These are phyloP conservation scores for Archips xylosteana DNA, from an alignment of 2,888 invertebrate species.

Conservation along the genomic window DNA sequence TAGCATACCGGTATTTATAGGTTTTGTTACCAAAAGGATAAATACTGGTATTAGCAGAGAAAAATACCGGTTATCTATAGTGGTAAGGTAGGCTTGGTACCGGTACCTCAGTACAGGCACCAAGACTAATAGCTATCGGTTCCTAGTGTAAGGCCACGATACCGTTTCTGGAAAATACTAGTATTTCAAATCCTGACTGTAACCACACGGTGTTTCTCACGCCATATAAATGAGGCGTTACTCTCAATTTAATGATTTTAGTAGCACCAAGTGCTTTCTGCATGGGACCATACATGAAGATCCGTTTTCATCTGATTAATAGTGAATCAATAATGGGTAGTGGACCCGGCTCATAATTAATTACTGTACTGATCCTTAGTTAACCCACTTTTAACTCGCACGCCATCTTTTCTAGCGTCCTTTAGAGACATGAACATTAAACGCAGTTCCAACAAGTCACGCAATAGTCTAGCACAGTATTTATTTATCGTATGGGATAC, in stretches of 20 bases:
- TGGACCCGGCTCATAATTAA: constrained; percentile 1
- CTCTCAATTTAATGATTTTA: not conserved
- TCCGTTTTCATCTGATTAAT: constrained; percentile 9
- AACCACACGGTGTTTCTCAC: too few relatives aligned
- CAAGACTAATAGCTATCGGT: too few relatives aligned
- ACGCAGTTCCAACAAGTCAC: constrained; percentile 27
- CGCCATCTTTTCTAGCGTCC: constrained; percentile 40
- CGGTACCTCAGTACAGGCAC: too few relatives aligned
- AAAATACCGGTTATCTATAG: too few relatives aligned
- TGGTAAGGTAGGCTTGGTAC: too few relatives aligned
- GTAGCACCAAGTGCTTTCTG: not conserved
- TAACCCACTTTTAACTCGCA: constrained; percentile 37
- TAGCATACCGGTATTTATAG: too few relatives aligned
- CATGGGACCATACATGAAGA: not conserved
- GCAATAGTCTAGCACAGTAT: constrained; percentile 12
- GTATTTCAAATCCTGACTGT: too few relatives aligned
- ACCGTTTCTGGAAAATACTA: too few relatives aligned
- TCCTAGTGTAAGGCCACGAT: too few relatives aligned
- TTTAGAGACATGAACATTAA: constrained; percentile 24
- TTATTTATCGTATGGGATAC: too few relatives aligned
- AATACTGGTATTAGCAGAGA: too few relatives aligned
- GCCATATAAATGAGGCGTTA: not conserved
- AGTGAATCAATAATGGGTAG: constrained; percentile 4
- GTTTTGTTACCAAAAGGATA: too few relatives aligned
- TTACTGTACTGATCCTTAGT: constrained; percentile 19